phyloP scores from a whole-genome alignment of 1,140 invertebrate species.

The Drosophila burlai region DNA sequence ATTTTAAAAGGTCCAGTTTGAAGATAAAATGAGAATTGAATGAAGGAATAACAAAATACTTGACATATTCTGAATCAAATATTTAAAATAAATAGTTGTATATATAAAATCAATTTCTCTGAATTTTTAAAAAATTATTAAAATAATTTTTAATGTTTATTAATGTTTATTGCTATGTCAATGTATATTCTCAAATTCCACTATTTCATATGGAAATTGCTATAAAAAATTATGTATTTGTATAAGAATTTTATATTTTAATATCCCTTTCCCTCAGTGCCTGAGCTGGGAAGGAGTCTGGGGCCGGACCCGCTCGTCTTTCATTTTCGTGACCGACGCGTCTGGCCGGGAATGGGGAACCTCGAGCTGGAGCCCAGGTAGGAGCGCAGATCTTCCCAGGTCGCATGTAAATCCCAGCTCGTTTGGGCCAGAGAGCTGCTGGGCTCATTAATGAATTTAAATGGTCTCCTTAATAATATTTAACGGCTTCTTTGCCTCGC shows the following conservation, averaged over 20 bases:
- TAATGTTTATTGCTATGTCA: too few species aligned
- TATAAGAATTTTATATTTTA: neutral
- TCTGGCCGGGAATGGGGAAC: conserved; percentile 34
- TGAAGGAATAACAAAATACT: too few species aligned
- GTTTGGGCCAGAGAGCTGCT: conserved; percentile 31
- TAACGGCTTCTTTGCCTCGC: conserved; percentile 85
- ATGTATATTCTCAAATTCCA: too few species aligned
- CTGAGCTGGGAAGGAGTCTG: conserved; percentile 9
- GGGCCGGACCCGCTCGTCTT: conserved; percentile 63
- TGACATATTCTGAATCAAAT: too few species aligned
- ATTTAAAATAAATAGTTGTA: too few species aligned
- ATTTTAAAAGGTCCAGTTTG: too few species aligned
- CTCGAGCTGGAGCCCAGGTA: conserved; percentile 49
- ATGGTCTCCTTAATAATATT: conserved; percentile 85
- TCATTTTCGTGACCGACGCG: conserved; percentile 68
- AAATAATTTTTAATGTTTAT: neutral
- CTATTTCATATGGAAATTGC: neutral
- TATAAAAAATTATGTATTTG: neutral
- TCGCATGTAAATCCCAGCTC: conserved; percentile 70
- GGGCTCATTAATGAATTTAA: conserved; percentile 85
- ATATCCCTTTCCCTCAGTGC: conserved; percentile 12
- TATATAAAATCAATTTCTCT: neutral
- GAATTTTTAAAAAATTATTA: neutral
- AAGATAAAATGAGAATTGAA: neutral
- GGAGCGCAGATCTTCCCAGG: conserved; percentile 40